Percentiles rank a stretch among this genome's conserved stretches.
Conservation (phyloP, 2,113 vertebrate species). For the Vidua chalybeata region DNA sequence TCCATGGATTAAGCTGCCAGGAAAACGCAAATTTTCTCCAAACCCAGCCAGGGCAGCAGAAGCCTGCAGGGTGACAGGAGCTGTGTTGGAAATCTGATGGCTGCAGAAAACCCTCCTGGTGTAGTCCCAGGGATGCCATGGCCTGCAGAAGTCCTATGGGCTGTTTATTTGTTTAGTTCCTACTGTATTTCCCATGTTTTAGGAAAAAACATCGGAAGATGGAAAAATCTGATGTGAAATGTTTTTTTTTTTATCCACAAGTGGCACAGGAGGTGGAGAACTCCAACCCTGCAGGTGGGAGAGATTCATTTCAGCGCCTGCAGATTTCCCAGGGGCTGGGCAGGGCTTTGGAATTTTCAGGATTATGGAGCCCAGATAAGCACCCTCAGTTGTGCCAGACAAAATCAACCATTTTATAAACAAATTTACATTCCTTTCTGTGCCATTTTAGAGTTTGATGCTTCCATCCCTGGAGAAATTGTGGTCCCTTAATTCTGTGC, state of each 20-base stretch:
- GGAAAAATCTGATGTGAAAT: neutral
- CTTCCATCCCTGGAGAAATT: neutral
- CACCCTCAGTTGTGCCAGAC: neutral
- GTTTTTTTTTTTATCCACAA: neutral
- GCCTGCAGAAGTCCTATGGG: neutral
- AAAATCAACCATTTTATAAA: neutral
- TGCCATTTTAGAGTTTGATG: neutral
- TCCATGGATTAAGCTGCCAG: neutral
- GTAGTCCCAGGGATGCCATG: rapidly evolving
- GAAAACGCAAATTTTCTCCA: neutral
- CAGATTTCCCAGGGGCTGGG: neutral
- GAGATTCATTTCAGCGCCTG: no score
- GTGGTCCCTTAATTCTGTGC: neutral
- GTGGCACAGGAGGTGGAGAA: neutral
- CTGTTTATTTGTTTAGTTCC: neutral
- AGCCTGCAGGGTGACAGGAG: rapidly evolving
- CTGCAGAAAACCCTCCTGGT: rapidly evolving
- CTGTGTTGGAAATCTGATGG: neutral
- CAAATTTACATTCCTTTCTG: neutral
- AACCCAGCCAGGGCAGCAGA: neutral
- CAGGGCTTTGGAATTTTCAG: no score
- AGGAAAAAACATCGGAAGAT: rapidly evolving
- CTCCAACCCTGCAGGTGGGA: neutral
- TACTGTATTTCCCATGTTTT: neutral
- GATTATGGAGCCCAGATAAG: neutral